These are phyloP conservation scores for Lepidocolaptes lacrymiger DNA, from an alignment of 2,797 vertebrate genomes.

Conservation along the genomic window DNA sequence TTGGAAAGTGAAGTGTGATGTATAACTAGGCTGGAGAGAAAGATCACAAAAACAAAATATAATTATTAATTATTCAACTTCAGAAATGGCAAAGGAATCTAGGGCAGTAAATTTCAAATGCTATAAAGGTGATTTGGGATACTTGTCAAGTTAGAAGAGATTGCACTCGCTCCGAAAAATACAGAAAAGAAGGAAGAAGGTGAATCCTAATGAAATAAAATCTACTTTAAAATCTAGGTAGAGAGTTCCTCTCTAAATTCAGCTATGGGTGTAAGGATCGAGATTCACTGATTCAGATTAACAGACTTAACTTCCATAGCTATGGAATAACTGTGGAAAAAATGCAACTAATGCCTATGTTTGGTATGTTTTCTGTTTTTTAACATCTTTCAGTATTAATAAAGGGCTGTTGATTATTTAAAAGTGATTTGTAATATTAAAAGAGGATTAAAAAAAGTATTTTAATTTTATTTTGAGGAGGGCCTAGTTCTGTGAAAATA, in stretches of 20 bases:
- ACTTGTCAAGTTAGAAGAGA: neutral
- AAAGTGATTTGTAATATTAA: neutral
- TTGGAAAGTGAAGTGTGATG: neutral
- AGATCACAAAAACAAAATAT: neutral
- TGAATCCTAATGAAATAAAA: neutral
- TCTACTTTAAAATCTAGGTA: neutral
- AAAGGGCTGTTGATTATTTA: neutral
- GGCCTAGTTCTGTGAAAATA: neutral
- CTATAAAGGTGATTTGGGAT: neutral
- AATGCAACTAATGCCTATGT: neutral
- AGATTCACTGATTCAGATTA: neutral
- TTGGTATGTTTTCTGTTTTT: neutral
- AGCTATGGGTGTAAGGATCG: neutral
- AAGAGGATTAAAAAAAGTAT: neutral
- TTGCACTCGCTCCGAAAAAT: neutral
- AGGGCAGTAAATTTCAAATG: neutral
- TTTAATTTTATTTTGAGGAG: neutral
- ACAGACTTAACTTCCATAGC: neutral
- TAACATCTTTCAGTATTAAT: neutral
- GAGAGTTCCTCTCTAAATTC: neutral
- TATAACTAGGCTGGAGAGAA: neutral
- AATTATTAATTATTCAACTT: neutral
- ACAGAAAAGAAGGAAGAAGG: neutral
- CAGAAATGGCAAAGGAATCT: neutral
- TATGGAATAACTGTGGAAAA: neutral